A percentile compares a stretch with the other conserved stretches of the same genome.
These are phyloP conservation scores for Ypsolopha scabrella DNA, from an alignment of 2,888 invertebrate genomes.

Conservation along the genomic window DNA sequence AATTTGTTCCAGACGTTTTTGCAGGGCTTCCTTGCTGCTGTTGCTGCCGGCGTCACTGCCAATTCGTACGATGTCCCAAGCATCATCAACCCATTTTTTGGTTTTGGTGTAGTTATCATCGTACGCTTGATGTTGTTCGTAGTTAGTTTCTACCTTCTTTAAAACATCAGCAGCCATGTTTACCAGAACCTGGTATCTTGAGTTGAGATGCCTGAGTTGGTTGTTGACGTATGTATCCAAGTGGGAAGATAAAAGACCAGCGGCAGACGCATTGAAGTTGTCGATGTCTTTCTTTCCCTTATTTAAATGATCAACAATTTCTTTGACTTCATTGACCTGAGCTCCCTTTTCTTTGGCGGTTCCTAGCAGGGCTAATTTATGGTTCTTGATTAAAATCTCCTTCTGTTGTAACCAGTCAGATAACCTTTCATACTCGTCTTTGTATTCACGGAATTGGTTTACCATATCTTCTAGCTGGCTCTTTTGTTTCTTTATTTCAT, in stretches of 20 bases:
- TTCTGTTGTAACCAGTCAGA: conserved; percentile 95
- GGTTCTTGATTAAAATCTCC: conserved; percentile 90
- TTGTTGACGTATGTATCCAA: conserved; percentile 90
- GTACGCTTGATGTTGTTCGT: conserved; percentile 87
- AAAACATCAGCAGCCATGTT: conserved; percentile 91
- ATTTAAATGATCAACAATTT: conserved; percentile 78
- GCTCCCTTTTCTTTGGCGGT: conserved; percentile 86
- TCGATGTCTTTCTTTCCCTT: conserved; percentile 87
- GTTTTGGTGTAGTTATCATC: conserved; percentile 81
- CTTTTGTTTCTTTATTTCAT: conserved; percentile 88
- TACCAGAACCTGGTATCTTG: conserved; percentile 88
- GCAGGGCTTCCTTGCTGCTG: conserved; percentile 85
- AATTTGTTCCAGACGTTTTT: conserved; percentile 81
- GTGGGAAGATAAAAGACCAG: conserved; percentile 83
- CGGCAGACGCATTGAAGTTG: conserved; percentile 83
- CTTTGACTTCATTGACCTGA: conserved; percentile 85
- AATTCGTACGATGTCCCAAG: conserved; percentile 83
- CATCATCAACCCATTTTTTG: conserved; percentile 88
- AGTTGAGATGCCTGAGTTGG: conserved; percentile 87
- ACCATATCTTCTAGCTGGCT: conserved; percentile 85
- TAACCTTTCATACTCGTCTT: conserved; percentile 91
- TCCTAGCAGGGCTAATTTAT: conserved; percentile 85
- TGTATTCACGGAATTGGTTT: conserved; percentile 89
- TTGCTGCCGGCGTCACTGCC: conserved; percentile 84
- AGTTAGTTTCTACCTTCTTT: conserved; percentile 90